phyloP scores from a whole-genome alignment of 2,113 vertebrate species.

The Rattus rattus region DNA sequence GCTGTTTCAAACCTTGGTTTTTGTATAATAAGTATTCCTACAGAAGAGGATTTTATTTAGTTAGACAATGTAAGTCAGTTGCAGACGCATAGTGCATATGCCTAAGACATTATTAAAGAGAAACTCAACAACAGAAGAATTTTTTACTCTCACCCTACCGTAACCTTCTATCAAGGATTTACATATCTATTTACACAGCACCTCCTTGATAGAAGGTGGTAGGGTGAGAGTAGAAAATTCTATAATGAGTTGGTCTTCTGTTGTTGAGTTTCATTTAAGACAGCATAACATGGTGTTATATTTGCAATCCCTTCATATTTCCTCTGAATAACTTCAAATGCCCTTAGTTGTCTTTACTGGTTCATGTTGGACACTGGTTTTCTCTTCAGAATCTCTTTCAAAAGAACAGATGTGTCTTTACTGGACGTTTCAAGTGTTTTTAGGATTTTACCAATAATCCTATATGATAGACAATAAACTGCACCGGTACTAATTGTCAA shows the following conservation, averaged over 20 bases:
- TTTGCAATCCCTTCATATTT: neutral
- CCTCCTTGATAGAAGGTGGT: no score
- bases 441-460: neutral
- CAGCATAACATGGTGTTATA: neutral
- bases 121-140: neutral
- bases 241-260: no score
- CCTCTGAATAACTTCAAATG: neutral
- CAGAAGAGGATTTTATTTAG: neutral
- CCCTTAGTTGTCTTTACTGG: neutral
- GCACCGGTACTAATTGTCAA: neutral
- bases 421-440: neutral
- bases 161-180: neutral
- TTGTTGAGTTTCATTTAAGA: neutral
- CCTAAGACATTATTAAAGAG: neutral
- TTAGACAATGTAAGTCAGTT: neutral
- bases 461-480: neutral
- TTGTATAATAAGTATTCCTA: neutral
- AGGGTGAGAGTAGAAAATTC: no score
- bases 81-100: neutral
- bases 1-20: neutral
- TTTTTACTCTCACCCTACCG: neutral
- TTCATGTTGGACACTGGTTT: neutral
- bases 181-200: slow-evolving; percentile 19
- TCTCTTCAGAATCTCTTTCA: neutral
- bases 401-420: neutral